Percentiles rank a stretch among this genome's conserved stretches.
These are phyloP conservation scores for Keiferia lycopersicella DNA, from an alignment of 2,888 invertebrate genomes.

Conservation along the genomic window DNA sequence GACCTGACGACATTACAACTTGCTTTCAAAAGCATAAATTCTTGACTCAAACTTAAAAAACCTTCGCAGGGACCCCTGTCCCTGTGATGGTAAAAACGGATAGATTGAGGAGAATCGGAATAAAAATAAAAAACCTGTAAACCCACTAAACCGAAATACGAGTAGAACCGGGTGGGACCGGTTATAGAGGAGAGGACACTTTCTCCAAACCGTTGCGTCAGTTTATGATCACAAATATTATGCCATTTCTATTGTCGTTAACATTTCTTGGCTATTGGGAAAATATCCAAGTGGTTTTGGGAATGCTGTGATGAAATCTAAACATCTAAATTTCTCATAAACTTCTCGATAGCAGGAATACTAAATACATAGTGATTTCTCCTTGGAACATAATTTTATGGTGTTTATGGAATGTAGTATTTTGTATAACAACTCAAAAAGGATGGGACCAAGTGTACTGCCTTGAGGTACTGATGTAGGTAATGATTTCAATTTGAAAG, in stretches of 20 bases:
- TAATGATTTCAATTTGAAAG: not conserved
- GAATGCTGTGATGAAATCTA: conserved; percentile 3
- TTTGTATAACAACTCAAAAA: not conserved
- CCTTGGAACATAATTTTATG: conserved; percentile 10
- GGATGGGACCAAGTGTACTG: not conserved
- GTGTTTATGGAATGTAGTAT: not conserved
- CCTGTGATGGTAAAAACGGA: not conserved
- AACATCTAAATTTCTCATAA: not conserved
- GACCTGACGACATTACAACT: conserved; percentile 27
- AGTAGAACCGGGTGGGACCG: conserved; percentile 5
- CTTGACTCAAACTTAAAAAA: not conserved
- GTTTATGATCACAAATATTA: conserved; percentile 3
- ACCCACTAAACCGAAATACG: conserved; percentile 4
- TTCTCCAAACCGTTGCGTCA: conserved; percentile 22
- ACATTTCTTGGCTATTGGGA: conserved; percentile 16
- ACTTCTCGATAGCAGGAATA: not conserved
- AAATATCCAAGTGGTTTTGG: conserved; percentile 11
- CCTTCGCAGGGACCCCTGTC: not conserved
- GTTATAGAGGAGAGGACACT: conserved; percentile 15
- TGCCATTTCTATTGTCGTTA: conserved; percentile 20
- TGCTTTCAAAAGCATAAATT: conserved; percentile 9
- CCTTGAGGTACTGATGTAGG: not conserved
- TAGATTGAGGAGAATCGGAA: conserved; percentile 2
- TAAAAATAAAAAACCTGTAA: conserved; percentile 1
- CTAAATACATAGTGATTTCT: not conserved